Conservation (phyloP, 2,888 invertebrate species). For the Allygus modestus region DNA sequence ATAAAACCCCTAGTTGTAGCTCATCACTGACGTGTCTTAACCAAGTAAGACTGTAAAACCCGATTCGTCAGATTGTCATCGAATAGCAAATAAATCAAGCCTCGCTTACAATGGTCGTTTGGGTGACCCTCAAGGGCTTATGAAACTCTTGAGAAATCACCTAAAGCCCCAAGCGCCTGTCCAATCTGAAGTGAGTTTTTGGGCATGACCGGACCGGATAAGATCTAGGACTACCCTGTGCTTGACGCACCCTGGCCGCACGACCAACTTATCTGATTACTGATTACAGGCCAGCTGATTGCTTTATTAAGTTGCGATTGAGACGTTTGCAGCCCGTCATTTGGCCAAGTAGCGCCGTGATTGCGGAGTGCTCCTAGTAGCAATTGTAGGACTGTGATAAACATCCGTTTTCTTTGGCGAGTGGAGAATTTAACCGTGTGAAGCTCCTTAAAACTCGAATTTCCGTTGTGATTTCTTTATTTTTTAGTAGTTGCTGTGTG, state of each 20-base stretch:
- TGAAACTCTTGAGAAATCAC: no score
- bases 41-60: no score
- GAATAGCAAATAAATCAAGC: no score
- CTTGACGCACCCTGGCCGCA: conserved; percentile 51
- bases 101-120: no score
- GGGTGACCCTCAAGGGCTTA: no score
- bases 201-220: conserved; percentile 37
- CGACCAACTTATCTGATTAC: conserved; percentile 49
- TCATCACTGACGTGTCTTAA: no score
- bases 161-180: conserved; percentile 3
- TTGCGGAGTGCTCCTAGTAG: conserved; percentile 23
- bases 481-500: no score
- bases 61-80: no score
- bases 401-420: background rate
- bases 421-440: background rate
- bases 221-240: conserved; percentile 25
- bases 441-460: background rate
- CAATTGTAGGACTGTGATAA: conserved; percentile 1
- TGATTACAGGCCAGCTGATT: conserved; percentile 44
- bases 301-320: conserved; percentile 53
- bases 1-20: no score
- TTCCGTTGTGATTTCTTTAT: background rate
- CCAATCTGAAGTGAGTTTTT: conserved; percentile 29
- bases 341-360: conserved; percentile 23
- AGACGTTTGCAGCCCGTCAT: conserved; percentile 41